Conservation (phyloP, 2,888 invertebrate genomes). For the Dicranocentrus wangi region DNA sequence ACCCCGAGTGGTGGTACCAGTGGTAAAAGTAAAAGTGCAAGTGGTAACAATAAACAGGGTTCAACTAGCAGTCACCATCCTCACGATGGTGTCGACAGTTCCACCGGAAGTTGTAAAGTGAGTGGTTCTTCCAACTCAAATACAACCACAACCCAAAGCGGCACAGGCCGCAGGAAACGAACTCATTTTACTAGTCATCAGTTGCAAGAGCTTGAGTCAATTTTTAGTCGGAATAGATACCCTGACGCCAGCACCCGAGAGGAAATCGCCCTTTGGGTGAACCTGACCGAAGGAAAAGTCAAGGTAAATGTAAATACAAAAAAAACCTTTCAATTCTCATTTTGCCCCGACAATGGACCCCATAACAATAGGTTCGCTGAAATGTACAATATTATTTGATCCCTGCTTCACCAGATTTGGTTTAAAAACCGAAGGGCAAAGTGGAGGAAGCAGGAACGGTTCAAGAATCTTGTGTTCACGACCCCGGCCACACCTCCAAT, state of each 20-base stretch:
- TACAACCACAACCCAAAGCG: conserved; percentile 35
- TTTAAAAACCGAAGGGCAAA: conserved; percentile 51
- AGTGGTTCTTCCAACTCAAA: not conserved
- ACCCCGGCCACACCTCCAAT: conserved; percentile 51
- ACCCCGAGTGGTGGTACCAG: conserved; percentile 22
- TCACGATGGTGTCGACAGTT: conserved; percentile 53
- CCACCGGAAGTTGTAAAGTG: conserved; percentile 52
- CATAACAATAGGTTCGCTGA: too few species aligned
- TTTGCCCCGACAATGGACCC: not conserved
- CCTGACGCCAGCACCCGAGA: conserved; percentile 52
- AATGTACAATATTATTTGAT: too few species aligned
- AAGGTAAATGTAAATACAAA: conserved; percentile 36
- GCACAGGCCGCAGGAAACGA: conserved; percentile 39
- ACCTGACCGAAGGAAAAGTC: conserved; percentile 49
- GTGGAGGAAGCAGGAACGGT: conserved; percentile 56
- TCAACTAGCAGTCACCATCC: conserved; percentile 13
- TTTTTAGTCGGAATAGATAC: conserved; percentile 51
- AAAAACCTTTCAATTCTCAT: conserved; percentile 34
- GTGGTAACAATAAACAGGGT: conserved; percentile 46
- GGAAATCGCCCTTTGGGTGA: conserved; percentile 53
- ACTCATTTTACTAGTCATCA: conserved; percentile 56
- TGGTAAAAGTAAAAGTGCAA: conserved; percentile 39
- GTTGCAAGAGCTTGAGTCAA: conserved; percentile 59
- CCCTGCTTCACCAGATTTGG: conserved; percentile 46
- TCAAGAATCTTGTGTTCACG: conserved; percentile 53